Evolutionary conservation across 2,888 invertebrate species (phyloP).

Genomic region (Eupithecia insigniata): DNA sequence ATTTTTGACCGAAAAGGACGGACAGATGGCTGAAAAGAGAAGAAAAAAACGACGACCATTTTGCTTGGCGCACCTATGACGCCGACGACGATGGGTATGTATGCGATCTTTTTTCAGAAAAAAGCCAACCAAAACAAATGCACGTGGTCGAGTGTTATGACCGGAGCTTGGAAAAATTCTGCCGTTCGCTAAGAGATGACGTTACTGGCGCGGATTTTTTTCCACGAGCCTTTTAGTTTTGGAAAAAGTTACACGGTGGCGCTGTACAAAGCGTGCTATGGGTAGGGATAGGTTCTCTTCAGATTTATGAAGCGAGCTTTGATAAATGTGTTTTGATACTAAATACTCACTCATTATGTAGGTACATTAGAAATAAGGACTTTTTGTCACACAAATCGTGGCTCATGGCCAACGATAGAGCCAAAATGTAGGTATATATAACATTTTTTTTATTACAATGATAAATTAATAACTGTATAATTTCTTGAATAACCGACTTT

Average conservation of each 20-base stretch:
- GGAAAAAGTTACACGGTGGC: slow-evolving; percentile 75
- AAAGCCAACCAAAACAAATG: slow-evolving; percentile 84
- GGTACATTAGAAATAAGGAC: too few species aligned
- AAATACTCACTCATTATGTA: too few species aligned
- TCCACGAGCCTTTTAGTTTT: slow-evolving; percentile 68
- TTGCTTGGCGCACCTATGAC: slow-evolving; percentile 81
- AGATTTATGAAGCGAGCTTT: neutral
- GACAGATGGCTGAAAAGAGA: slow-evolving; percentile 84
- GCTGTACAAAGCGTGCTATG: slow-evolving; percentile 49
- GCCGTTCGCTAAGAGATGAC: slow-evolving; percentile 79
- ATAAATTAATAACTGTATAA: too few species aligned
- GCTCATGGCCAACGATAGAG: too few species aligned
- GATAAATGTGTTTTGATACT: neutral
- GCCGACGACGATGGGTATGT: slow-evolving; percentile 75
- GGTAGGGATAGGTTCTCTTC: neutral
- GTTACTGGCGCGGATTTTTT: slow-evolving; percentile 75
- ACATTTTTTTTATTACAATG: too few species aligned
- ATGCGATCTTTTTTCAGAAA: slow-evolving; percentile 80
- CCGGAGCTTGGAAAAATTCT: slow-evolving; percentile 78
- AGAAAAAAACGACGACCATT: slow-evolving; percentile 84
- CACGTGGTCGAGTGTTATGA: slow-evolving; percentile 84
- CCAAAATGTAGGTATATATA: too few species aligned
- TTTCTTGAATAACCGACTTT: too few species aligned
- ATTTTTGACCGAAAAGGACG: slow-evolving; percentile 85
- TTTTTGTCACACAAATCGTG: too few species aligned